phyloP scores from a whole-genome alignment of 2,113 vertebrate genomes.

The Oostethus manadensis region DNA sequence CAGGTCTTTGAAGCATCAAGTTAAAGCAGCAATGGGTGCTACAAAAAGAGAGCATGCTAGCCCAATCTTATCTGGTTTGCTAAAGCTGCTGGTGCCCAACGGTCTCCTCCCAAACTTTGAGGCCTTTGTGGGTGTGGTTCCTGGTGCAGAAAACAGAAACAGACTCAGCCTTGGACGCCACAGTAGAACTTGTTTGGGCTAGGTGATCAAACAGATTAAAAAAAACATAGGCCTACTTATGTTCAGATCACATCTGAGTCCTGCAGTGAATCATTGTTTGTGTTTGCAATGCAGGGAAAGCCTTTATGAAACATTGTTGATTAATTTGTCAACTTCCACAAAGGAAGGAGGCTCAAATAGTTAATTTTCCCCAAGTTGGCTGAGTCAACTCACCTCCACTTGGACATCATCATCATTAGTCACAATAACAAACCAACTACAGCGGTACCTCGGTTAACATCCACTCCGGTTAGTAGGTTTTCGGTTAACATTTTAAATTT shows the following conservation, averaged over 20 bases:
- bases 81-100: slow-evolving; percentile 36
- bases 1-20: background rate
- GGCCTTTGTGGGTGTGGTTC: slow-evolving; percentile 56
- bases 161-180: slow-evolving; percentile 12
- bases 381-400: slow-evolving; percentile 41
- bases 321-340: slow-evolving; percentile 18
- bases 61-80: slow-evolving; percentile 52
- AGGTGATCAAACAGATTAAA: slow-evolving; percentile 12
- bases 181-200: slow-evolving; percentile 44
- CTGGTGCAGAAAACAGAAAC: slow-evolving; percentile 26
- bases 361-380: slow-evolving; percentile 42
- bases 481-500: no score
- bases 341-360: slow-evolving; percentile 43
- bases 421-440: background rate
- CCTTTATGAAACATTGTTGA: background rate
- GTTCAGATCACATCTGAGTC: background rate
- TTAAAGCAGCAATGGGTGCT: slow-evolving; percentile 5
- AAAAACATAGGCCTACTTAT: background rate
- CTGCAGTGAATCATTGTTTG: background rate
- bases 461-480: no score
- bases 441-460: no score
- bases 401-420: slow-evolving; percentile 2
- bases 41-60: slow-evolving; percentile 14
- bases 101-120: slow-evolving; percentile 34
- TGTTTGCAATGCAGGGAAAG: background rate